Base-by-base conservation (phyloP, 1,140 invertebrate species). In the Homarus americanus region DNA sequence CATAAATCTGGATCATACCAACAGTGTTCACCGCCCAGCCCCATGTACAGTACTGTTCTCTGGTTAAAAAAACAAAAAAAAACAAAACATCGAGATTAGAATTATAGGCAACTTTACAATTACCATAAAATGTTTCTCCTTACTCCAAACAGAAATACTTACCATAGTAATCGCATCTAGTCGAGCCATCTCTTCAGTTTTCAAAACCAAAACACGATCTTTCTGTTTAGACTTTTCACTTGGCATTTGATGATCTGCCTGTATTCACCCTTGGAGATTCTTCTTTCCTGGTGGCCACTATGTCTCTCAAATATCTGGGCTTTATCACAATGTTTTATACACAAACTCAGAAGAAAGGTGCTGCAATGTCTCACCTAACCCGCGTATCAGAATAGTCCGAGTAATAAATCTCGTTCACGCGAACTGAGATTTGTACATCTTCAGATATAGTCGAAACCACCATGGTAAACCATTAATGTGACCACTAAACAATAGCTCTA, bases 321-420 rank as follows among this genome's bases (percentile, higher is more conserved):
- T 91, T 12, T 91, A 91, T 91, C 88, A 91, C 88, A 66, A 90
- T 91, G 72, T 58, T 91, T 91, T 91, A 91, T 91, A 91, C 88
- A 91, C 88, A 78, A 75, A 80, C 34, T 20, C 49, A 88, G 38
- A 88, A 34, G 63, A 87, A 78, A 36, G 66, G 28, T 49, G 32
- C 28, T 73, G 63, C 15, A 79, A 49, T 66, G 73, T 86, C 82
- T 91, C 72, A 85, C 38, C 82, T 69, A 36, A 36, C 82, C 24
- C 36, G 72, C 24, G 89, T 91, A 82, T 91, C 89, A 2, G 89
- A 91, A 36, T 91, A 91, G 63, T 91, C 89, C 10, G 89, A 24
- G 41, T 91, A 91, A 49, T 85, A 84, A n/a, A 91, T 91, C 82
- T 85, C 89, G 82, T 91, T 91, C 63, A 91, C 82, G 0, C 89